Evolutionary conservation across 2,113 vertebrate genomes (phyloP).

Genomic region (Hippocampus barbouri): DNA sequence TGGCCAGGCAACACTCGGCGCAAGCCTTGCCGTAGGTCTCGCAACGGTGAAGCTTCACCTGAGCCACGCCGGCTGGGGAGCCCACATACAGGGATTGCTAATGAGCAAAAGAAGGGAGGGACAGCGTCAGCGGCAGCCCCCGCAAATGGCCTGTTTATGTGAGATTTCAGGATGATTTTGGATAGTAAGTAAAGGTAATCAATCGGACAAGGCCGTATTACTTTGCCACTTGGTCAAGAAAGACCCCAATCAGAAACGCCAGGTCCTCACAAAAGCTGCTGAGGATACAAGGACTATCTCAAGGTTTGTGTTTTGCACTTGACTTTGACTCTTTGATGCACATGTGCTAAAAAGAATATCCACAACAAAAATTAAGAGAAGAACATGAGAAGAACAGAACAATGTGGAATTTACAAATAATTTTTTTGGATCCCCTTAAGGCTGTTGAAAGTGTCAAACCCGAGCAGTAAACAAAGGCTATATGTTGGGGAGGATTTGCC

Average conservation of each 20-base stretch:
- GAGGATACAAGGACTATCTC: background rate
- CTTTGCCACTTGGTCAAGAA: background rate
- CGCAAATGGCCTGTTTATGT: background rate
- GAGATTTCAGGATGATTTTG: background rate
- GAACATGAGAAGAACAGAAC: background rate
- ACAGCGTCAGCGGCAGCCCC: background rate
- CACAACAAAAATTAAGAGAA: background rate
- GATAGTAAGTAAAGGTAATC: background rate
- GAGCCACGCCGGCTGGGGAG: constrained; percentile 79
- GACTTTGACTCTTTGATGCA: background rate
- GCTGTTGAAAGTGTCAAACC: background rate
- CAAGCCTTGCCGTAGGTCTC: constrained; percentile 86
- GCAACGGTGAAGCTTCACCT: constrained; percentile 84
- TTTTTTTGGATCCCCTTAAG: background rate
- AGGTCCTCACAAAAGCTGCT: background rate
- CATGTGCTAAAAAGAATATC: background rate
- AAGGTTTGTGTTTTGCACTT: background rate
- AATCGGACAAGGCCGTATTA: background rate
- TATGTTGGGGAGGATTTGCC: background rate
- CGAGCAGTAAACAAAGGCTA: background rate
- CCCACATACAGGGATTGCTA: constrained; percentile 88
- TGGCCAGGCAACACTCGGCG: constrained; percentile 90
- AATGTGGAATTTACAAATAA: background rate
- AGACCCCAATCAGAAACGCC: background rate
- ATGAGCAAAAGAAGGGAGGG: background rate